Evolutionary conservation across 1,140 invertebrate genomes (phyloP).

Genomic region (Bombyx mandarina): DNA sequence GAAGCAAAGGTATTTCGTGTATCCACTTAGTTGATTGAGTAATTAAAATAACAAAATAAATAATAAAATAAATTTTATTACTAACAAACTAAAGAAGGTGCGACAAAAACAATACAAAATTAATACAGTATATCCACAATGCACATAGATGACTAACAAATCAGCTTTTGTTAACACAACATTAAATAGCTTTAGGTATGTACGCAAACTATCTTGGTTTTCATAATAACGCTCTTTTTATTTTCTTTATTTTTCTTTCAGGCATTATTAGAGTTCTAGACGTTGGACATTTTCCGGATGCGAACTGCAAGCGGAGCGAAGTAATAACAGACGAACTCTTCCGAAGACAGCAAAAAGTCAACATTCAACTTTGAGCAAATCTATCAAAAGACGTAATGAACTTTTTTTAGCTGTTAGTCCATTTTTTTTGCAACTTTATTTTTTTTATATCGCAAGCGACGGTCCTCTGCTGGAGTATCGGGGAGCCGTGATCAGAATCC

Average conservation of each 20-base stretch:
- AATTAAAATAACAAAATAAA: too few relatives aligned
- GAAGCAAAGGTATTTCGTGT: too few relatives aligned
- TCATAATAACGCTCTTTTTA: too few relatives aligned
- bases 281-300: not conserved
- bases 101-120: too few relatives aligned
- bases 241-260: too few relatives aligned
- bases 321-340: conserved; percentile 4
- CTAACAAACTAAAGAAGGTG: not conserved
- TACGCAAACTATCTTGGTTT: not conserved
- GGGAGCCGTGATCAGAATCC: conserved; percentile 29
- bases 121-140: too few relatives aligned
- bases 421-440: not conserved
- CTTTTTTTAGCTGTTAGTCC: not conserved
- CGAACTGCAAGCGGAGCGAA: conserved; percentile 1
- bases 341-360: not conserved
- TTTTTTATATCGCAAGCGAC: conserved; percentile 5
- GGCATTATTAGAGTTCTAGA: too few relatives aligned
- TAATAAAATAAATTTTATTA: not conserved
- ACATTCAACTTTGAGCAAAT: conserved; percentile 2
- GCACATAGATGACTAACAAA: not conserved
- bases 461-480: conserved; percentile 27
- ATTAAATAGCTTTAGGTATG: not conserved
- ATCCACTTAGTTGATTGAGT: too few relatives aligned
- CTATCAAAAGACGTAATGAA: not conserved
- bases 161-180: not conserved